Base-by-base conservation (phyloP, 2,888 invertebrate genomes). In the Leucoma salicis region DNA sequence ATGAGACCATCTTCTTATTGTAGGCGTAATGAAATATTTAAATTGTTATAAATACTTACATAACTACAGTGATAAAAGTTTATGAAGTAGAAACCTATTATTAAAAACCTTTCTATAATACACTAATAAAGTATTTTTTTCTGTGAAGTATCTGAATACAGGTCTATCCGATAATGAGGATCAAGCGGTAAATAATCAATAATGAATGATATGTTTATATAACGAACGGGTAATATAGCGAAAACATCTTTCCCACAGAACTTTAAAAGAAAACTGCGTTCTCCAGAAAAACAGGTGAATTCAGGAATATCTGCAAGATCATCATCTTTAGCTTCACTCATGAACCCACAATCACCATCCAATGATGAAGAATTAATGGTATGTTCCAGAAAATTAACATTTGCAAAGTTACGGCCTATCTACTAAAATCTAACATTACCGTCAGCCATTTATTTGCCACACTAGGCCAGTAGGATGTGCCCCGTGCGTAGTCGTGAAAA, bases 211-310 rank as follows among this genome's bases (percentile, higher is more conserved):
- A n/a, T 10, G n/a, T n/a, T n/a, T n/a, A n/a, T n/a, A 21, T 21
- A 21, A 21, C n/a, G n/a, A n/a, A n/a, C n/a, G 27, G 1, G 8
- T 14, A 5, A 7, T 31, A 27, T 21, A 21, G 21, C 6, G 5
- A 21, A 8, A 8, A 21, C 21, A 2, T 21, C 2, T 21, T 21
- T 56, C 46, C 14, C 14, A 42, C 71, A 94, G 94, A 93, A 93
- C 65, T 94, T 94, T 67, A 91, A 91, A 60, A 91, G 92, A 64
- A 90, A 91, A 31, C 70, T 94, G 46, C 87, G 88, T 24, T 87
- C 92, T 14, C 90, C 92, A 0, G 92, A 92, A 54, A 88, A 83
- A 54, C 81, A 81, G 55, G 66, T 73, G 11, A 84, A 57, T 62
- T 56, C 74, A 1, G 86, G 86, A 2, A 78, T 82, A 58, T 82